Base-by-base conservation (phyloP, 2,797 vertebrate genomes). In the Chrosomus eos region DNA sequence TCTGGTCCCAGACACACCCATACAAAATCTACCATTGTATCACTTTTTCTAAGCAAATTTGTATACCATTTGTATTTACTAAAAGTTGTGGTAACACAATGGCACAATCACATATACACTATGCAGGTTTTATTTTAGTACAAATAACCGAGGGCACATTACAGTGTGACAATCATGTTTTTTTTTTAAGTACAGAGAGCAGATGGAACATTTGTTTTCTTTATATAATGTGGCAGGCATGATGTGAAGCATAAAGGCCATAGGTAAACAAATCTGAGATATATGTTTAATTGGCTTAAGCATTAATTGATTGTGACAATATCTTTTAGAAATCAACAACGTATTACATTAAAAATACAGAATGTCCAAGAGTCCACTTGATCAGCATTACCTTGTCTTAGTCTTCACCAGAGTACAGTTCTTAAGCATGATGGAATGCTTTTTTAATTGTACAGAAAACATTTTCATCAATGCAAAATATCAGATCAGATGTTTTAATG, bases 71-170 rank as follows among this genome's bases (percentile, higher is more conserved):
- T 51, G 14, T 19, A 64, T 55, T 62, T 13, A 66, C 40, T 66
- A 64, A n/a, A 36, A 28, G 33, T 19, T 77, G 16, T 28, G 75
- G 36, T 62, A 21, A 62, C 8, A 38, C 23, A 71, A 36, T 14
- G 13, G 8, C 19, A 78, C 75, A 78, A 36, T 58, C 33, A 19
- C 31, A 31, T 10, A 64, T 53, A 80, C 43, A 79, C 21, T 68
- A 83, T 26, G 64, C 48, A 68, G 21, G 5, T 76, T 87, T 87
- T 84, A 87, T 87, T 86, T 68, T 62, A 23, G n/a, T 70, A 84
- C 71, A 84, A 80, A 77, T 83, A 72, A 83, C 51, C 70, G 26
- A 85, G n/a, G 72, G 38, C 36, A 60, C 82, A 83, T 87, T 55
- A 80, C 58, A 67, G 23, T 68, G 75, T 73, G 43, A 73, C 53